Evolutionary conservation across 2,797 vertebrate genomes (phyloP).

Genomic region (Meda fulgida): DNA sequence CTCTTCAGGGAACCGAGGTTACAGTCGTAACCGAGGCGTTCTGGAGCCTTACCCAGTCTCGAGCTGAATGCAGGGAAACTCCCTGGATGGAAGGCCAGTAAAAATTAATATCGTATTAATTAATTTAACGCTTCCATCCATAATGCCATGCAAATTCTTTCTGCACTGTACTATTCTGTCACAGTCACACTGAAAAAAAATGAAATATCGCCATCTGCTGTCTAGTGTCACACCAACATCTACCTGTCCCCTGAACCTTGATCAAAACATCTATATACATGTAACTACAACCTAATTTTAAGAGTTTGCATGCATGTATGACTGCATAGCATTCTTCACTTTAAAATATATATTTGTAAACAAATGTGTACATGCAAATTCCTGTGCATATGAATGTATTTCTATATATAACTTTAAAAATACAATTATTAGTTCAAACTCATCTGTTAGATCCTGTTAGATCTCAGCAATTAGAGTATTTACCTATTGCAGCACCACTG

Average conservation of each 20-base stretch:
- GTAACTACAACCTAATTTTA: too few relatives aligned
- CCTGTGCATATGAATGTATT: not conserved
- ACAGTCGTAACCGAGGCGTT: too few relatives aligned
- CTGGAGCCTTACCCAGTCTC: not conserved
- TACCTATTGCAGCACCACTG: too few relatives aligned
- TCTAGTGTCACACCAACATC: not conserved
- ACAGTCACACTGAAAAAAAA: not conserved
- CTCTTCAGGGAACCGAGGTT: too few relatives aligned
- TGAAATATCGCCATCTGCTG: conserved; percentile 39
- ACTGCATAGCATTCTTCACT: too few relatives aligned
- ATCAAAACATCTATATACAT: not conserved
- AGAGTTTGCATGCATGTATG: too few relatives aligned
- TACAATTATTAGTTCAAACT: not conserved
- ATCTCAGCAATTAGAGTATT: not conserved
- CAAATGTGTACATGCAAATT: not conserved
- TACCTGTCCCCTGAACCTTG: not conserved
- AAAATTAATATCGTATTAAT: not conserved
- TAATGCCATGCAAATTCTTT: not conserved
- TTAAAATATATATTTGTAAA: too few relatives aligned
- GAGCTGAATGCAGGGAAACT: not conserved
- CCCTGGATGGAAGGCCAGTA: not conserved
- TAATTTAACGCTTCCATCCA: not conserved
- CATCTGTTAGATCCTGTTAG: not conserved
- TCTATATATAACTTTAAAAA: not conserved
- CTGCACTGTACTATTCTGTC: not conserved